Evolutionary conservation across 2,888 invertebrate genomes (phyloP).

Genomic region (Ellobium chinense): DNA sequence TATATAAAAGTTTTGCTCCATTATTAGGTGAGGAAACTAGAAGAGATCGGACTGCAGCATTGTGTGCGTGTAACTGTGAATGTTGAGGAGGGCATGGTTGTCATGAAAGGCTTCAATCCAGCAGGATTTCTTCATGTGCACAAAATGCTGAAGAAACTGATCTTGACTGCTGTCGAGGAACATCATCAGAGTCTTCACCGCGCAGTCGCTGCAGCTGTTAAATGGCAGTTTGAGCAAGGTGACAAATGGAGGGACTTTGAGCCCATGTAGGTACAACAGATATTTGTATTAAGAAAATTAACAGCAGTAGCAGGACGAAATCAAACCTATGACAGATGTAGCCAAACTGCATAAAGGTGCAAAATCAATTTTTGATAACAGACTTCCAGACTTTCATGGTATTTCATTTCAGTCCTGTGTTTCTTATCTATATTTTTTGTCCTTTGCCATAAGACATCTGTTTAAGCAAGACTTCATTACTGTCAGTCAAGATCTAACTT

Average conservation of each 20-base stretch:
- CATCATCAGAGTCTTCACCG: conserved; percentile 21
- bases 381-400: no score
- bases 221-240: conserved; percentile 44
- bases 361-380: no score
- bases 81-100: conserved; percentile 5
- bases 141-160: background rate
- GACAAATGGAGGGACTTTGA: conserved; percentile 49
- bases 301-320: no score
- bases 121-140: background rate
- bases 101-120: conserved; percentile 7
- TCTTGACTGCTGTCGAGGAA: background rate
- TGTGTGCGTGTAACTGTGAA: conserved; percentile 24
- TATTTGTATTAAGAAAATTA: no score
- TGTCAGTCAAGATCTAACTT: no score
- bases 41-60: conserved; percentile 3
- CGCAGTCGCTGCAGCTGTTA: conserved; percentile 26
- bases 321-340: no score
- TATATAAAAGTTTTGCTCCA: no score
- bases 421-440: no score
- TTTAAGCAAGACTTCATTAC: no score
- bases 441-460: no score
- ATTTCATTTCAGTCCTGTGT: no score
- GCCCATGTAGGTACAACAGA: conserved; percentile 34
- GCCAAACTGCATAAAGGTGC: no score
- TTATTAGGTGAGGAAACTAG: conserved; percentile 15